Base-by-base conservation (phyloP, 2,113 vertebrate species). In the Semnornis frantzii region DNA sequence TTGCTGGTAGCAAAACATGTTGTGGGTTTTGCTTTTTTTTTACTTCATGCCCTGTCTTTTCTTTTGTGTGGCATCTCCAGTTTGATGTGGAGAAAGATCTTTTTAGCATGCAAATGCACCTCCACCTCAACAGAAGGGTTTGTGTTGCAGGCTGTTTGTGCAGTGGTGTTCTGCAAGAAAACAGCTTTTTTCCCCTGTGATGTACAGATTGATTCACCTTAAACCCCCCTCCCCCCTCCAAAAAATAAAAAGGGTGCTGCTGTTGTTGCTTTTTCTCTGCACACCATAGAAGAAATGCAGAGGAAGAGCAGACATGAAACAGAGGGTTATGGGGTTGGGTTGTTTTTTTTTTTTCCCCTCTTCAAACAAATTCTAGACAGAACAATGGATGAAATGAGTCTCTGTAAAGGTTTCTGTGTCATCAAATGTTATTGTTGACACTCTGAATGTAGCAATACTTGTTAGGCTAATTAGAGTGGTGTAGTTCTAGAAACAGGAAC, bases 371-470 rank as follows among this genome's bases (percentile, higher is more conserved):
- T 46, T 82, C 79, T 73, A 48, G 48, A 58, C 30, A 46, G 88
- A 95, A 89, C 79, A 93, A 71, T 31, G 57, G 79, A 81, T 73
- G 44, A 82, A 91, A 92, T 68, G 2, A 75, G 39, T 52, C 46
- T 90, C 70, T 81, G 68, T 52, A 62, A 62, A 91, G 74, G 80
- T 92, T 95, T 93, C 70, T 46, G 68, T 95, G 91, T 96, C 90
- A 88, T 83, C 75, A 44, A 44, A 93, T 96, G 83, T 90, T 95
- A 78, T 87, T 94, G 91, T 93, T 95, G 94, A 91, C 87, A 94
- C 88, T 87, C 85, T 82, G 85, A 87, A 94, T 89, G 57, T 64
- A 55, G 83, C 76, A 90, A 95, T 85, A 97, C 85, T 92, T 92
- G 87, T 94, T 92, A 96, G 5, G 0, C 59, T 96, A 95, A 96